Evolutionary conservation across 2,888 invertebrate genomes (phyloP), one percentile per base, ranked within the genome.

Genomic region (Ernsta delagoae): DNA sequence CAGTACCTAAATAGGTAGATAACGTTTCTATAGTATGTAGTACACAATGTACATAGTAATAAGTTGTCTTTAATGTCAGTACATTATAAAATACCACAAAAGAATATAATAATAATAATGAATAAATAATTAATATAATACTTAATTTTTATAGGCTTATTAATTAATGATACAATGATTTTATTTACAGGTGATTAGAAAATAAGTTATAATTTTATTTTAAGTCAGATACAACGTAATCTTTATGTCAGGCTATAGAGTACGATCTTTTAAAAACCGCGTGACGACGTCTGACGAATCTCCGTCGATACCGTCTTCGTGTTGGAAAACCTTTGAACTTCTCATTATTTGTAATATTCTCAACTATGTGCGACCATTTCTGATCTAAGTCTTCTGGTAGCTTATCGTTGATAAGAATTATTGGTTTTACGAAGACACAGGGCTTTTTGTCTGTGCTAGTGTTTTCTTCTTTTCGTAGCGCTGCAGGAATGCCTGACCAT

Each of bases 201-300:
- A 36, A 36, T 4, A 36, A 36, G 4, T 36, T 36, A 3, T 36
- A 36, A 36, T n/a, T n/a, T n/a, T n/a, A n/a, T n/a, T n/a, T n/a
- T 43, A 5, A 24, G 24, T 24, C 24, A 24, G 24, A 24, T 24
- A 24, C 24, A 24, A 24, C 24, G 3, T 24, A 24, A 24, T 24
- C 24, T 24, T 24, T 43, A 6, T 62, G 57, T 84, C 76, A 90
- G 34, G 87, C 92, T 60, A 93, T 93, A 1, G 92, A 88, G 75
- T 92, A 93, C 0, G 92, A 92, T 75, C 92, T 84, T 81, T 93
- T 93, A 71, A 88, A 90, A 0, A 84, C 86, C 11, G 86, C 86
- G 72, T 88, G 82, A 4, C 89, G 80, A 77, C 77, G 78, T 68
- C 92, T 86, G 73, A 92, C 91, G 74, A 86, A 93, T 76, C 83